Evolutionary conservation across 2,113 vertebrate species (phyloP).

Genomic region (Fulica atra): DNA sequence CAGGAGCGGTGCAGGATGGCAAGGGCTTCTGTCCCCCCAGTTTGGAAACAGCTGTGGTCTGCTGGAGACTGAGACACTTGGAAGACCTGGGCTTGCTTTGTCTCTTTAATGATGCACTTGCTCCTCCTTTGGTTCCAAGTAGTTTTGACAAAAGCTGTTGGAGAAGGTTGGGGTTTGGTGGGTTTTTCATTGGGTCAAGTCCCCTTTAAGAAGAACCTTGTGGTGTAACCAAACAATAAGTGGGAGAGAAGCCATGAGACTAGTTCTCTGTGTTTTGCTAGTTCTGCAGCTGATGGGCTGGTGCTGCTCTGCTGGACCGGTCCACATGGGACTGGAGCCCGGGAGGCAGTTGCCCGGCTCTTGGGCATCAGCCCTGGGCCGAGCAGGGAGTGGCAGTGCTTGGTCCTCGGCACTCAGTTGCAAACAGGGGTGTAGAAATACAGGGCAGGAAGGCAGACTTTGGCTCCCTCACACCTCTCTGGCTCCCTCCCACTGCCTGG

Average conservation of each 20-base stretch:
- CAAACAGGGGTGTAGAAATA: not conserved
- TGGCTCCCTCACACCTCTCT: fast-evolving
- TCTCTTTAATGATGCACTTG: not conserved
- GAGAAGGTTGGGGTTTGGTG: not conserved
- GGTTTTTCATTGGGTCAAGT: not conserved
- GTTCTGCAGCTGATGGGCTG: not conserved
- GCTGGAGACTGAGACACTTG: not conserved
- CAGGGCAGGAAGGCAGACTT: fast-evolving
- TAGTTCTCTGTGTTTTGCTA: not conserved
- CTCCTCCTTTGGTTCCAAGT: not conserved
- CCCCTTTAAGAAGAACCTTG: not conserved
- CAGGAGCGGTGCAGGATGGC: not conserved
- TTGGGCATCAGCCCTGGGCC: not conserved
- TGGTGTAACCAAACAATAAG: not conserved
- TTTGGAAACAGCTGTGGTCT: not conserved
- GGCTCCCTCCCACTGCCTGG: fast-evolving
- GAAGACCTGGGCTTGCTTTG: not conserved
- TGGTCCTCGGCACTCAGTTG: not conserved
- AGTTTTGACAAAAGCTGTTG: not conserved
- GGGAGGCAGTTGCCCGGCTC: not conserved
- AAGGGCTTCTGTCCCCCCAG: not conserved
- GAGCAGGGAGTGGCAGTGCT: not conserved
- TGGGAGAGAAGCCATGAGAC: not conserved
- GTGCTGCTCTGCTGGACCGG: not conserved
- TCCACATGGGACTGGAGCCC: no score